Conservation (phyloP, 2,113 vertebrate genomes). For the Columba livia region DNA sequence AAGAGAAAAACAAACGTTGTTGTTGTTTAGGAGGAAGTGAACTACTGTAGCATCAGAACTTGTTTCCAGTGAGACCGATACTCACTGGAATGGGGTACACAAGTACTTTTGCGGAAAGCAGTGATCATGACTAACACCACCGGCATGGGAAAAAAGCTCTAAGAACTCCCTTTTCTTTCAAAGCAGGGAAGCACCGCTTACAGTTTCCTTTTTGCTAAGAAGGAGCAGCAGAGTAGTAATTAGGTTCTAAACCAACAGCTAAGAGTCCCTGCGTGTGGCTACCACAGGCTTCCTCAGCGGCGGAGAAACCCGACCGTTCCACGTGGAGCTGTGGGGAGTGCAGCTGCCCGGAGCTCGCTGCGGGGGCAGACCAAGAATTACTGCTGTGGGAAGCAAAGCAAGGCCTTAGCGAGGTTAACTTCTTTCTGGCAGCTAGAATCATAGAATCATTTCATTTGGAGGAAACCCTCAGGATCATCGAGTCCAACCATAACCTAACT, state of each 20-base stretch:
- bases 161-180: conserved; percentile 53
- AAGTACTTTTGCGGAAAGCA: conserved; percentile 1
- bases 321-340: neutral
- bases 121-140: neutral
- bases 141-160: conserved; percentile 37
- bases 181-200: conserved; percentile 9
- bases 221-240: neutral
- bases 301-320: neutral
- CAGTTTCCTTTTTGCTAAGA: conserved; percentile 11
- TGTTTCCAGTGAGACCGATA: neutral
- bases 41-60: conserved; percentile 19
- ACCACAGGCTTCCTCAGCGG: neutral
- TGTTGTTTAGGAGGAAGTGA: conserved; percentile 3
- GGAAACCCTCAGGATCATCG: too few relatives aligned
- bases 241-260: neutral
- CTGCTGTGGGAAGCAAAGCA: neutral
- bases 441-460: too few relatives aligned
- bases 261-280: neutral
- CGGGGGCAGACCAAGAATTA: neutral
- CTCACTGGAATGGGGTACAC: neutral
- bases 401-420: conserved; percentile 4
- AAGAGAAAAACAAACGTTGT: neutral
- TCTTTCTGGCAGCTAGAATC: neutral
- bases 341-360: neutral
- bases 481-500: too few relatives aligned